Evolutionary conservation across 2,797 vertebrate species (phyloP).

Genomic region (Mus minutoides): DNA sequence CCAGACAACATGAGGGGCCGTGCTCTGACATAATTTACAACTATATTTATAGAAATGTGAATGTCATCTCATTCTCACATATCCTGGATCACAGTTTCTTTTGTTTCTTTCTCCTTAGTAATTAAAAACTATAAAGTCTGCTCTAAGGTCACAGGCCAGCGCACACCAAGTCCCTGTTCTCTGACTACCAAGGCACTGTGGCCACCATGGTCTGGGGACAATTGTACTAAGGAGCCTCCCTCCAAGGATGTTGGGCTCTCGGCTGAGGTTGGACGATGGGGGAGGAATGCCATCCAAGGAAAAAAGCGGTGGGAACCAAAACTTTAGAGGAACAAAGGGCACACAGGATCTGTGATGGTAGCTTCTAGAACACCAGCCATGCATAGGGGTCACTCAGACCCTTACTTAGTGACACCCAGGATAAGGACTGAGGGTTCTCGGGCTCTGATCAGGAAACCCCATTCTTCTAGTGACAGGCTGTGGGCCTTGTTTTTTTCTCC

Average conservation of each 20-base stretch:
- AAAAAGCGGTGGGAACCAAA: not conserved
- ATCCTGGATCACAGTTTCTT: not conserved
- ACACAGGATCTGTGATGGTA: not conserved
- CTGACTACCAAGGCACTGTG: not conserved
- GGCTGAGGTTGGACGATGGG: not conserved
- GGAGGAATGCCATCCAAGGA: not conserved
- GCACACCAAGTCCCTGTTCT: not conserved
- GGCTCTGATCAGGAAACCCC: not conserved
- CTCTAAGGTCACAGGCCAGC: not conserved
- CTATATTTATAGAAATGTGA: constrained; percentile 62
- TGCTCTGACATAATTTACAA: constrained; percentile 9
- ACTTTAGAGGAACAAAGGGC: not conserved
- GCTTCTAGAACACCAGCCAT: not conserved
- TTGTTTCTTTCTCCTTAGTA: not conserved
- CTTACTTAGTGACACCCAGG: not conserved
- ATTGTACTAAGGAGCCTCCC: not conserved
- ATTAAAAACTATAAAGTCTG: not conserved
- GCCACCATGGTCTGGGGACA: not conserved
- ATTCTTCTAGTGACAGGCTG: not conserved
- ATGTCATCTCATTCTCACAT: not conserved
- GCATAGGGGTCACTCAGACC: not conserved
- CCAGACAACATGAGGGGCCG: not conserved
- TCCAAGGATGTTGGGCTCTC: not conserved
- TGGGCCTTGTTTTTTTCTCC: not conserved
- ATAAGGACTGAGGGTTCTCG: not conserved